Evolutionary conservation across 2,888 invertebrate species (phyloP).

Genomic region (Eristalis intricaria): DNA sequence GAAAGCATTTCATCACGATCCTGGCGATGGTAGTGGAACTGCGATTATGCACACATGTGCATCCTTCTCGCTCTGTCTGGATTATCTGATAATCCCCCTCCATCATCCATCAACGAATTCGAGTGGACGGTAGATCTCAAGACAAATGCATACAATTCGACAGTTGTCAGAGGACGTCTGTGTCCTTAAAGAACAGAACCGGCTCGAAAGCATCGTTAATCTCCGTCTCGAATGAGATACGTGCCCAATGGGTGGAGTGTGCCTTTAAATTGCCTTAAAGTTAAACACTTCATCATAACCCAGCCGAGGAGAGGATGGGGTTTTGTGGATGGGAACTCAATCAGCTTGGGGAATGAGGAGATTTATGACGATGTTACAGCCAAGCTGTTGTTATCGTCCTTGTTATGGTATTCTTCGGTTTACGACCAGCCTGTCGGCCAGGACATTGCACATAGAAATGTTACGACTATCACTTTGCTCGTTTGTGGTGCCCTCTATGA

Average conservation of each 20-base stretch:
- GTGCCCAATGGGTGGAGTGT: background rate
- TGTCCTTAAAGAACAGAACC: background rate
- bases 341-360: background rate
- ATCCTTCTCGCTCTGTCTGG: background rate
- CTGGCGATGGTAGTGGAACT: background rate
- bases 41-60: background rate
- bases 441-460: background rate
- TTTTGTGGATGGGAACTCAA: background rate
- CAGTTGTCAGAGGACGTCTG: background rate
- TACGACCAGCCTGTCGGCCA: background rate
- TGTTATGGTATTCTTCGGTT: background rate
- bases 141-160: slow-evolving; percentile 9
- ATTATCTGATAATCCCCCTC: background rate
- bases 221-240: slow-evolving; percentile 12
- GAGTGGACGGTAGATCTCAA: background rate
- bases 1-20: background rate
- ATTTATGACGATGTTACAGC: background rate
- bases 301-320: background rate
- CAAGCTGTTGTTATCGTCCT: background rate
- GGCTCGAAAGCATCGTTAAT: slow-evolving; percentile 4
- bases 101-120: background rate
- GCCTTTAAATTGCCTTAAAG: slow-evolving; percentile 7
- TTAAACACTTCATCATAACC: background rate
- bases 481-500: background rate
- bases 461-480: background rate